Conservation (phyloP, 2,888 invertebrate species). For the Trissolcus brochymenae region DNA sequence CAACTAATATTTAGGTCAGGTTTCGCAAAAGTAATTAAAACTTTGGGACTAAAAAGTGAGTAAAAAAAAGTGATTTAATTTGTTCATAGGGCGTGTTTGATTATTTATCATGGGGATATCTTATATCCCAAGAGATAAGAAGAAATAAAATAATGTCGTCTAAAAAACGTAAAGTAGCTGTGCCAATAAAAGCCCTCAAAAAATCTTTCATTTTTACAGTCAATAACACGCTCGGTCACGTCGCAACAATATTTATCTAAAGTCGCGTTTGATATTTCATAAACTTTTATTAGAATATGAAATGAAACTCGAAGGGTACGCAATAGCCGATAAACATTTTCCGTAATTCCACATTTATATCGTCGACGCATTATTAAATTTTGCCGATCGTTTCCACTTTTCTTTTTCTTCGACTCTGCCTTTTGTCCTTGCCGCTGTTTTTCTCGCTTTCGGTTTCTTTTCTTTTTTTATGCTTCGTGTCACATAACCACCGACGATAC, state of each 20-base stretch:
- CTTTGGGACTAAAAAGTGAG: no score
- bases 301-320: conserved; percentile 17
- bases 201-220: conserved; percentile 54
- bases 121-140: no score
- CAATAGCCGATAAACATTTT: conserved; percentile 41
- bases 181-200: conserved; percentile 42
- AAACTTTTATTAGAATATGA: conserved; percentile 54
- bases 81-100: no score
- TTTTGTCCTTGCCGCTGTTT: neutral
- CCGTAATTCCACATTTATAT: conserved; percentile 28
- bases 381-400: conserved; percentile 22
- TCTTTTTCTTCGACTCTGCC: neutral
- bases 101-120: no score
- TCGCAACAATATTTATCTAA: conserved; percentile 47
- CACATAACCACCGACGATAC: conserved; percentile 34
- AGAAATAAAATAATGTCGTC: neutral
- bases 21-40: no score
- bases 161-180: conserved; percentile 19
- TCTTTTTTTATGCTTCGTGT: conserved; percentile 8
- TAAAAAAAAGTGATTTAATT: no score
- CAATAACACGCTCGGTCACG: conserved; percentile 52
- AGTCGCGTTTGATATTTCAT: conserved; percentile 53
- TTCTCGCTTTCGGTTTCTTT: conserved; percentile 1
- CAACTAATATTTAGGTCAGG: no score
- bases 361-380: conserved; percentile 46